A percentile compares a stretch with the other conserved stretches of the same genome.
phyloP scores from a whole-genome alignment of 2,113 vertebrate species.

The Condylura cristata region DNA sequence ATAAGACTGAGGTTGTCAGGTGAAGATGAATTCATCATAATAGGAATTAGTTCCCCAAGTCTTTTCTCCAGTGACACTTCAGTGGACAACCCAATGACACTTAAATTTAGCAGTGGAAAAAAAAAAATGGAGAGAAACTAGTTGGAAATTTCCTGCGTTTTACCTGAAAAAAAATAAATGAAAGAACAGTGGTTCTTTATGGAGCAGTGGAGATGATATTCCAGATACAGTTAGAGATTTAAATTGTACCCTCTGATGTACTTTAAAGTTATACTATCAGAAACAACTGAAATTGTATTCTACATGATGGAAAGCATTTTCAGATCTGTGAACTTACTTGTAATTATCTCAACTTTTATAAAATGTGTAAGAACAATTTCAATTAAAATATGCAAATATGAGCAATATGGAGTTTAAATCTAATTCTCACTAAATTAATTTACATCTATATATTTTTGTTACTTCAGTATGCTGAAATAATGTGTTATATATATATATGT shows the following conservation, averaged over 20 bases:
- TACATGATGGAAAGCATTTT: neutral
- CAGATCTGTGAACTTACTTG: neutral
- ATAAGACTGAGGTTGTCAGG: neutral
- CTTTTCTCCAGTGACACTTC: neutral
- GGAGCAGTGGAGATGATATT: neutral
- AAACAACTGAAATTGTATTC: neutral
- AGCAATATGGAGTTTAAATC: neutral
- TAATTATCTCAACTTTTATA: neutral
- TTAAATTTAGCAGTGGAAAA: neutral
- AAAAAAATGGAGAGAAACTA: neutral
- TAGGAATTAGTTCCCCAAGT: neutral
- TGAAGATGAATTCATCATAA: neutral
- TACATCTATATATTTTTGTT: neutral
- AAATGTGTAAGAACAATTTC: neutral
- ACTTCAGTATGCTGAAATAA: neutral
- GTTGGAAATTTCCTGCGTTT: neutral
- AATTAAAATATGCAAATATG: neutral
- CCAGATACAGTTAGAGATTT: neutral
- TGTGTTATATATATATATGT: neutral
- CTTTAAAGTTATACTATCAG: neutral
- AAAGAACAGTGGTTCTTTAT: neutral
- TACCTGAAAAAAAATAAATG: constrained; percentile 37
- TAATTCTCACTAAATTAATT: constrained; percentile 11
- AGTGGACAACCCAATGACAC: no score
- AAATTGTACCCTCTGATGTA: neutral